Percentiles rank a stretch among this genome's conserved stretches.
Conservation (phyloP, 2,888 invertebrate species). For the Dynastes hyllus region DNA sequence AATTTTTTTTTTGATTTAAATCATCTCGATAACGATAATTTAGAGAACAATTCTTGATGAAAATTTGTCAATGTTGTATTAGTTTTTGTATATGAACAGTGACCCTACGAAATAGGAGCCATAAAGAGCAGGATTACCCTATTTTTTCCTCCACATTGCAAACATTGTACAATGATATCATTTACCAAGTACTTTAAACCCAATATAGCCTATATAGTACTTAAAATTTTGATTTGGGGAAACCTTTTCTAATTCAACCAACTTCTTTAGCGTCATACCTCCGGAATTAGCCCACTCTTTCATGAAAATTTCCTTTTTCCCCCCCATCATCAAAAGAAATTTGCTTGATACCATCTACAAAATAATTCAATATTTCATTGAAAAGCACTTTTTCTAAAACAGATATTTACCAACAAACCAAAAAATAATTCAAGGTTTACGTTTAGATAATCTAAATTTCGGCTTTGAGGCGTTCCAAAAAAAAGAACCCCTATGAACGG, state of each 20-base stretch:
- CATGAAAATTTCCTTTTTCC: slow-evolving; percentile 91
- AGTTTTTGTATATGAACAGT: too few relatives aligned
- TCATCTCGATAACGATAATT: too few relatives aligned
- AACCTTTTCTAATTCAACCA: slow-evolving; percentile 89
- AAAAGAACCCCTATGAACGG: slow-evolving; percentile 93
- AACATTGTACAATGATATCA: too few relatives aligned
- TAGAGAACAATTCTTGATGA: too few relatives aligned
- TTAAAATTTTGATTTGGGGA: slow-evolving; percentile 93
- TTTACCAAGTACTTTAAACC: too few relatives aligned
- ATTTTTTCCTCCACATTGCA: too few relatives aligned
- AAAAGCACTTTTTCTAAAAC: slow-evolving; percentile 23
- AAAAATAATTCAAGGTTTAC: slow-evolving; percentile 95
- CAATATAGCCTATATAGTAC: slow-evolving; percentile 63
- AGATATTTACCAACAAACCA: slow-evolving; percentile 85
- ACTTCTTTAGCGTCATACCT: slow-evolving; percentile 79
- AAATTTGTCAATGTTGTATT: too few relatives aligned
- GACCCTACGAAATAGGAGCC: too few relatives aligned
- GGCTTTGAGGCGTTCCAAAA: slow-evolving; percentile 90
- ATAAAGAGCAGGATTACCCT: too few relatives aligned
- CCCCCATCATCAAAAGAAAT: slow-evolving; percentile 95
- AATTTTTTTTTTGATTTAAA: too few relatives aligned
- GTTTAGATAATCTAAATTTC: slow-evolving; percentile 88
- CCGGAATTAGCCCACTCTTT: slow-evolving; percentile 95
- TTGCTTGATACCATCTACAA: slow-evolving; percentile 96
- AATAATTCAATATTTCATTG: slow-evolving; percentile 52